Evolutionary conservation across 2,888 invertebrate species (phyloP), one percentile per base, ranked within the genome.

Genomic region (Drosophila anomalipes): DNA sequence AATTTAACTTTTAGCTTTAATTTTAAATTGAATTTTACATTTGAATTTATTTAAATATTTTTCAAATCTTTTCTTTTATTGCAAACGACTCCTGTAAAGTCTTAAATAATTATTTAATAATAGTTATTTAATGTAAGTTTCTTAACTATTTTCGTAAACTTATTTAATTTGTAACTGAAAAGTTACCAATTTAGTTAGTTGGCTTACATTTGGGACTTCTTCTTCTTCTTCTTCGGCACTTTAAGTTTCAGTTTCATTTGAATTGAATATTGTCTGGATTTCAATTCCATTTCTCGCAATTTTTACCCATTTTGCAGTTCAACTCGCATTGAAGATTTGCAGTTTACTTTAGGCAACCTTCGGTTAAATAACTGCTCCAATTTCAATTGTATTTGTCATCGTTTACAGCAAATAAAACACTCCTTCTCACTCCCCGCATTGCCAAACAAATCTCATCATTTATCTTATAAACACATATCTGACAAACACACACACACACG

Each of bases 401-500:
- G 10, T 44, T 41, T 26, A 16, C 26, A n/a, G 57, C 64, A 64
- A 28, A 35, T 12, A 16, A 16, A 37, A 37, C 35, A 26, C n/a
- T n/a, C 56, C 22, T 28, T 66, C 16, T 67, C 54, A 39, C 22
- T 12, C 35, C 33, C 14, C 35, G 35, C 35, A 12, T 0, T 12
- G 2, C 1, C 14, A 44, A 32, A 28, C 7, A 56, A 68, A 28
- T 67, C 56, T 39, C 28, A 28, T 66, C 22, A 53, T 69, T 70
- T 70, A 70, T 70, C 71, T 70, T 61, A 70, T 32, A 26, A 39
- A 39, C 37, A 39, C 19, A 28, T 10, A n/a, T n/a, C 41, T 41
- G 41, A 41, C n/a, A 41, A n/a, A 5, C 9, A n/a, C 16, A 32
- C 70, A 47, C 68, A 47, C 22, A 5, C 9, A n/a, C 16, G 26